These are phyloP conservation scores for Limenitis camilla DNA, from an alignment of 2,888 invertebrate genomes.

Conservation along the genomic window DNA sequence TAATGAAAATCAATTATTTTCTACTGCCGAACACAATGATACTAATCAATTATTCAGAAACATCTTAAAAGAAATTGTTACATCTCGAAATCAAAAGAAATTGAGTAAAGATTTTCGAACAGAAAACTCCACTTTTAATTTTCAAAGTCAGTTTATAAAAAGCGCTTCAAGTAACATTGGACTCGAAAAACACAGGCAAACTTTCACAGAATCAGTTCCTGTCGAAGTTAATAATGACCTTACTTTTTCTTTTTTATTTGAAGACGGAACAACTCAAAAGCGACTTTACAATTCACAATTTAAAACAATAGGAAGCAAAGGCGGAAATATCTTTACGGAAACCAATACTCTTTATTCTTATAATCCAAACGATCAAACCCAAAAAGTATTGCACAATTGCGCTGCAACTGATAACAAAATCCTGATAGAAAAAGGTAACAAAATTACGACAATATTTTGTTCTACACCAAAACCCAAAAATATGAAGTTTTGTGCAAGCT, in stretches of 20 bases:
- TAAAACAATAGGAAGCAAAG: too few relatives aligned
- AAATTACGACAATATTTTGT: too few relatives aligned
- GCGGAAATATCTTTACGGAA: too few relatives aligned
- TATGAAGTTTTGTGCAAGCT: background rate
- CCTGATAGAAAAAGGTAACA: too few relatives aligned
- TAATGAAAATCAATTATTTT: background rate
- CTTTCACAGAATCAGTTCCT: background rate
- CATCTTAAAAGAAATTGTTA: slow-evolving; percentile 18
- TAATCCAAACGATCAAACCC: too few relatives aligned
- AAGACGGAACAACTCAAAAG: slow-evolving; percentile 1
- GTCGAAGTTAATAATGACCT: slow-evolving; percentile 8
- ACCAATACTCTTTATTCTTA: too few relatives aligned
- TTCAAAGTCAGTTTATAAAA: too few relatives aligned
- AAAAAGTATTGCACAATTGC: too few relatives aligned
- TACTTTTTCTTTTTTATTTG: slow-evolving; percentile 24
- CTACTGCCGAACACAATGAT: background rate
- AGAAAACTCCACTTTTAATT: background rate
- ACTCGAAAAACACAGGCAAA: background rate
- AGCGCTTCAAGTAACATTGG: too few relatives aligned
- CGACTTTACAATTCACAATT: background rate
- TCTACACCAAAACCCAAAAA: slow-evolving; percentile 43
- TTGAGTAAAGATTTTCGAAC: background rate
- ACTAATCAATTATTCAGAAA: slow-evolving; percentile 19
- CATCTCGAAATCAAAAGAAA: background rate
- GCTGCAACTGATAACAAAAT: too few relatives aligned